phyloP scores from a whole-genome alignment of 2,888 invertebrate genomes.

The Eilema depressum region DNA sequence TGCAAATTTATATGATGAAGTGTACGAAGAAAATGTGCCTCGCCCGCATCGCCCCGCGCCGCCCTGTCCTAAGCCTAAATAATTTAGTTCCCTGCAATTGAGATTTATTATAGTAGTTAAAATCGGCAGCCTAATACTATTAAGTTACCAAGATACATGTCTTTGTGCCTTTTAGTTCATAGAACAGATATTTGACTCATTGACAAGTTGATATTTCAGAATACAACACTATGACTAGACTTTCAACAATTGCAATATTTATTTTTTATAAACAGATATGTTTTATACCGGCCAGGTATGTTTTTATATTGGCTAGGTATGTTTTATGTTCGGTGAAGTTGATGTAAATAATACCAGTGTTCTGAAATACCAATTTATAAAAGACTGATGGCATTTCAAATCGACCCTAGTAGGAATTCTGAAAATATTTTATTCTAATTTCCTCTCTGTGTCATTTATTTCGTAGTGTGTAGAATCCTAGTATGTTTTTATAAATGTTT shows the following conservation, averaged over 20 bases:
- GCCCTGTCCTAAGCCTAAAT: constrained; percentile 78
- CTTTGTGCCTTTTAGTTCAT: constrained; percentile 49
- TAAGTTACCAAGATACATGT: constrained; percentile 51
- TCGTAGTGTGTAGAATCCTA: background rate
- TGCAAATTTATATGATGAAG: constrained; percentile 77
- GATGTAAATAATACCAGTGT: constrained; percentile 7
- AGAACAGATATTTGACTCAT: constrained; percentile 39
- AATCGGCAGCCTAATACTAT: constrained; percentile 24
- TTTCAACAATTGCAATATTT: constrained; percentile 3
- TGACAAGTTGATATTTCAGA: constrained; percentile 52
- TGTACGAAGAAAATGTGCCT: constrained; percentile 72
- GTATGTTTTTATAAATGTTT: background rate
- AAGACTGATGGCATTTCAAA: constrained; percentile 50
- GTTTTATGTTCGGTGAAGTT: background rate
- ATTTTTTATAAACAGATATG: background rate
- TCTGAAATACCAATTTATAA: constrained; percentile 49
- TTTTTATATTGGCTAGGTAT: background rate
- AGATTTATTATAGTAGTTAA: constrained; percentile 12
- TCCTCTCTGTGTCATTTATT: background rate
- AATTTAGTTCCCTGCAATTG: background rate
- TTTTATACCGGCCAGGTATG: background rate
- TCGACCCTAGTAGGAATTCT: constrained; percentile 25
- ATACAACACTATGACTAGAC: constrained; percentile 12
- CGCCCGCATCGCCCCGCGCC: constrained; percentile 89
- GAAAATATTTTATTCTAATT: constrained; percentile 2